A percentile compares a stretch with the other conserved stretches of the same genome.
Evolutionary conservation across 2,113 vertebrate genomes (phyloP).

Genomic region (Todiramphus chloris): DNA sequence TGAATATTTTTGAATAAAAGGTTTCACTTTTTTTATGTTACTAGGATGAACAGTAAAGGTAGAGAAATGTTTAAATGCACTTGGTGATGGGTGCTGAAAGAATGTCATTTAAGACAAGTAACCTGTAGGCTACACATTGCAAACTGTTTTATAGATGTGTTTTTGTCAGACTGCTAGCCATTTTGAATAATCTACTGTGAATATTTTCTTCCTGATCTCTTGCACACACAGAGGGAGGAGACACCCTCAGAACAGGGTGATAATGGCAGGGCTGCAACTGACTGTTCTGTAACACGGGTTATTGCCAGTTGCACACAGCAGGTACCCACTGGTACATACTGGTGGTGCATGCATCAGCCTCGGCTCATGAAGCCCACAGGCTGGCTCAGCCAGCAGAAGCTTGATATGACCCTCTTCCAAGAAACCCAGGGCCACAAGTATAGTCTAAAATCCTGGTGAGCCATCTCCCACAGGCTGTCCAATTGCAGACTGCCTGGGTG

Average conservation of each 20-base stretch:
- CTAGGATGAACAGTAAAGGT: not conserved
- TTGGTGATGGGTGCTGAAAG: not conserved
- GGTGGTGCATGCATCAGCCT: rapidly evolving
- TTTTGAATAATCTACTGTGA: not conserved
- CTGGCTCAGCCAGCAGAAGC: not conserved
- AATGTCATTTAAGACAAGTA: not conserved
- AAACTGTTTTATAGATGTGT: not conserved
- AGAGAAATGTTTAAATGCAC: not conserved
- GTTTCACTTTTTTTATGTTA: not conserved
- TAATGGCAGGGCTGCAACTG: rapidly evolving
- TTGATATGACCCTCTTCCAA: not conserved
- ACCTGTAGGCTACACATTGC: not conserved
- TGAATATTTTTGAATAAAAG: not conserved
- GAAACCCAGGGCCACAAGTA: rapidly evolving
- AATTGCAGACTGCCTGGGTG: rapidly evolving
- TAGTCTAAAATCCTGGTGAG: not conserved
- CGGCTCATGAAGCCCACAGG: rapidly evolving
- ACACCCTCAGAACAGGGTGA: not conserved
- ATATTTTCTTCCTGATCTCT: not conserved
- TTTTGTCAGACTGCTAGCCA: not conserved
- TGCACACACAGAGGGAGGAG: not conserved
- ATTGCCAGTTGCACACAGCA: not conserved
- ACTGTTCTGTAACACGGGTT: not conserved
- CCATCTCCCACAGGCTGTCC: not conserved
- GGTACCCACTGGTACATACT: too few species aligned